phyloP scores from a whole-genome alignment of 1,140 invertebrate genomes.

The Pachypsylla venusta region DNA sequence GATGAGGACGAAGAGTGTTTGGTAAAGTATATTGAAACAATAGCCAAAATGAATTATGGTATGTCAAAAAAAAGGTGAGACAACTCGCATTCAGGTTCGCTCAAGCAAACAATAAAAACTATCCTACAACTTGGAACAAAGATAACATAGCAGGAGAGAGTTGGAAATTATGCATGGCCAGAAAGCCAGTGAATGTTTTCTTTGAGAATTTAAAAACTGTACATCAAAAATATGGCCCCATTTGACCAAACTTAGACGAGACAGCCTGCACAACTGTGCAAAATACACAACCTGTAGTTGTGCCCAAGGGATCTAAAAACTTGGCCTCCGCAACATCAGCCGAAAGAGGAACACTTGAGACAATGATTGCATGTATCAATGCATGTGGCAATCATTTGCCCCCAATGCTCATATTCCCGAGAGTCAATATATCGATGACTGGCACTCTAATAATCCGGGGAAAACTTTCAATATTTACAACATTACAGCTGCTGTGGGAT shows the following conservation, averaged over 20 bases:
- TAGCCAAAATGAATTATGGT: constrained; percentile 14
- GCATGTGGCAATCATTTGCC: constrained; percentile 29
- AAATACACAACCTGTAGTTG: constrained; percentile 29
- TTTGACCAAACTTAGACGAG: constrained; percentile 24
- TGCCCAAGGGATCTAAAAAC: constrained; percentile 27
- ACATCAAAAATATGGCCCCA: constrained; percentile 4
- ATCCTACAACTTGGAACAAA: constrained; percentile 26
- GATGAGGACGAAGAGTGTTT: neutral
- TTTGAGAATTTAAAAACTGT: constrained; percentile 26
- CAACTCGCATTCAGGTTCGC: constrained; percentile 25
- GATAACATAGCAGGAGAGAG: constrained; percentile 28
- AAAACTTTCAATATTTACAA: constrained; percentile 29
- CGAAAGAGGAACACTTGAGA: constrained; percentile 26
- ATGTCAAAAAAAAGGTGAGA: constrained; percentile 10
- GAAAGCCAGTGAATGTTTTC: constrained; percentile 29
- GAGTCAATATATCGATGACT: constrained; percentile 29
- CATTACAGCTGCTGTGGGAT: neutral
- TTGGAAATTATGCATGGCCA: constrained; percentile 26
- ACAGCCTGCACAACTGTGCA: constrained; percentile 32
- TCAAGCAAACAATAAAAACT: constrained; percentile 19
- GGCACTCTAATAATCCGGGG: constrained; percentile 32
- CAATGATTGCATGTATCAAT: constrained; percentile 23
- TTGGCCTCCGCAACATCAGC: constrained; percentile 27
- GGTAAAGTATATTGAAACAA: constrained; percentile 9
- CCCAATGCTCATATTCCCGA: constrained; percentile 32